These are phyloP conservation scores for Oenanthe oenanthe DNA, from an alignment of 2,113 vertebrate species.

Conservation along the genomic window DNA sequence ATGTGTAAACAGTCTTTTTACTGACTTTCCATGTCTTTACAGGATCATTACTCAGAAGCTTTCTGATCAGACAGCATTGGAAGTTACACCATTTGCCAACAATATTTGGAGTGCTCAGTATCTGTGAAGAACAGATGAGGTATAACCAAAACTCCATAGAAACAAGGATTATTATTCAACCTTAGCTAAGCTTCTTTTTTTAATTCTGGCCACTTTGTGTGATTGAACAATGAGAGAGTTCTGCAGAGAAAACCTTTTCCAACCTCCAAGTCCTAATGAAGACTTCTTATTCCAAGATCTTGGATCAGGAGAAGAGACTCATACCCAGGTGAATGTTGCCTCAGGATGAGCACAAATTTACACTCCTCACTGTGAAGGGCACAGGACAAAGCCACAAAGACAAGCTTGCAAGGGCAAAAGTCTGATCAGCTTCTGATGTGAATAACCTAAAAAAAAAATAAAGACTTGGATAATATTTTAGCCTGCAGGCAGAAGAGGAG, in stretches of 20 bases:
- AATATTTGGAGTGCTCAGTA: neutral
- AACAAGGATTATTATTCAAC: neutral
- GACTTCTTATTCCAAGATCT: neutral
- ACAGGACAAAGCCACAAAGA: neutral
- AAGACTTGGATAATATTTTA: neutral
- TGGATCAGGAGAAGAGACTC: neutral
- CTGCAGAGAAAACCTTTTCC: neutral
- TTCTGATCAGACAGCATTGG: neutral
- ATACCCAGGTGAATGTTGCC: neutral
- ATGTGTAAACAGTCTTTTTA: neutral
- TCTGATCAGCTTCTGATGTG: neutral
- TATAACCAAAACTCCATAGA: neutral
- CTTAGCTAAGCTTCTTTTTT: neutral
- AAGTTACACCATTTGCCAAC: neutral
- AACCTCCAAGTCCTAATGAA: neutral
- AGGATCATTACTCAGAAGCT: neutral
- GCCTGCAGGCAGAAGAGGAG: neutral
- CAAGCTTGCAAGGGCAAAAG: neutral
- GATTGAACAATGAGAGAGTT: neutral
- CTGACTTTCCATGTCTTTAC: neutral
- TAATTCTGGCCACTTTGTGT: neutral
- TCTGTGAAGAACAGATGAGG: neutral
- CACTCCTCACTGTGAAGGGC: neutral
- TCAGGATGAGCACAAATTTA: neutral
- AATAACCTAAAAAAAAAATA: neutral